These are phyloP conservation scores for Perca fluviatilis DNA, from an alignment of 2,113 vertebrate species.

Conservation along the genomic window DNA sequence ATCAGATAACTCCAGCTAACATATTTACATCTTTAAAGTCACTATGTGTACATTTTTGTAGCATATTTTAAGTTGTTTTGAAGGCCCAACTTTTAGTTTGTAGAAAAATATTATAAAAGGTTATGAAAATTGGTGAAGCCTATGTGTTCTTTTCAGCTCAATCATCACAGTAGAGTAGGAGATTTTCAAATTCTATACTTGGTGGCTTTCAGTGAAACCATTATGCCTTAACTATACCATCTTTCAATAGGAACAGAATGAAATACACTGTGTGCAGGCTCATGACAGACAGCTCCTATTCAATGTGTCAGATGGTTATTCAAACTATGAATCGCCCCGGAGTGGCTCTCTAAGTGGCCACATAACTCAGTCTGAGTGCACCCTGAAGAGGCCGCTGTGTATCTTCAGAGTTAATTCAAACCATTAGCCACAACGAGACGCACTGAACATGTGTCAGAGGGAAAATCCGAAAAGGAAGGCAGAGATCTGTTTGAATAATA, in stretches of 20 bases:
- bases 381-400: conserved; percentile 38
- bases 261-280: neutral
- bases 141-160: neutral
- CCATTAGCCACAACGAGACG: conserved; percentile 27
- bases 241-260: neutral
- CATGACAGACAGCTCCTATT: conserved; percentile 20
- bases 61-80: neutral
- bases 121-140: too few relatives aligned
- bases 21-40: too few relatives aligned
- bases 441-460: conserved; percentile 6
- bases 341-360: conserved; percentile 45
- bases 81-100: neutral
- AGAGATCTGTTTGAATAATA: conserved; percentile 8
- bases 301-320: conserved; percentile 42
- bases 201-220: neutral
- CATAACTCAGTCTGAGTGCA: conserved; percentile 54
- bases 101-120: neutral
- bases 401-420: conserved; percentile 49
- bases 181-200: neutral
- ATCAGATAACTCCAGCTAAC: too few relatives aligned
- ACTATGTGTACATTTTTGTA: neutral
- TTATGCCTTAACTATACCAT: neutral
- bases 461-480: conserved; percentile 12
- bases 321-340: conserved; percentile 31
- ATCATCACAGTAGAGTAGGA: neutral